phyloP scores from a whole-genome alignment of 2,113 vertebrate genomes.

The Gasterosteus aculeatus region DNA sequence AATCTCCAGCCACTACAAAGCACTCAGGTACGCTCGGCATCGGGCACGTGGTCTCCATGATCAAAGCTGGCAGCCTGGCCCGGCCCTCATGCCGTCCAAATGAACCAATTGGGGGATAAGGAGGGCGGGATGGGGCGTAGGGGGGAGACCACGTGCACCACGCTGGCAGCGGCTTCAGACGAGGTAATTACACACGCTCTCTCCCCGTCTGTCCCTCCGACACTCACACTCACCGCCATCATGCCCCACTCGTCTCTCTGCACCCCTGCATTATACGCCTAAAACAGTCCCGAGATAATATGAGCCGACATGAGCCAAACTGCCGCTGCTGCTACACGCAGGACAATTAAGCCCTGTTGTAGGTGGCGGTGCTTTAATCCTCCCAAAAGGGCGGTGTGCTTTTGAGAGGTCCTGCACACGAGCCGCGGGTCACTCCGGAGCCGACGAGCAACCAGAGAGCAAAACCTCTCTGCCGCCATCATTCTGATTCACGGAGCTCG shows the following conservation, averaged over 20 bases:
- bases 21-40: constrained; percentile 70
- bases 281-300: constrained; percentile 58
- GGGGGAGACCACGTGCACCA: constrained; percentile 29
- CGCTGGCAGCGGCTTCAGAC: constrained; percentile 71
- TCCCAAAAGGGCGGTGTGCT: not conserved
- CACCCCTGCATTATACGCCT: constrained; percentile 67
- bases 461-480: constrained; percentile 18
- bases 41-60: constrained; percentile 68
- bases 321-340: constrained; percentile 62
- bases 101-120: constrained; percentile 69
- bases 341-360: constrained; percentile 40
- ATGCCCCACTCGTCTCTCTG: constrained; percentile 66
- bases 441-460: not conserved
- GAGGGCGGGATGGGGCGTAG: constrained; percentile 8
- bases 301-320: constrained; percentile 54
- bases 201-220: constrained; percentile 52
- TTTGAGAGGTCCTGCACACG: constrained; percentile 12
- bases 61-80: constrained; percentile 67
- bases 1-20: constrained; percentile 70
- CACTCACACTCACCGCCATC: constrained; percentile 56
- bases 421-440: constrained; percentile 19
- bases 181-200: constrained; percentile 71
- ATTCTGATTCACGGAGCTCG: constrained; percentile 48
- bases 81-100: constrained; percentile 73
- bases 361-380: constrained; percentile 4